Percentiles rank a stretch among this genome's conserved stretches.
These are phyloP conservation scores for Propithecus perrieri DNA, from an alignment of 2,797 vertebrate genomes.

Conservation along the genomic window DNA sequence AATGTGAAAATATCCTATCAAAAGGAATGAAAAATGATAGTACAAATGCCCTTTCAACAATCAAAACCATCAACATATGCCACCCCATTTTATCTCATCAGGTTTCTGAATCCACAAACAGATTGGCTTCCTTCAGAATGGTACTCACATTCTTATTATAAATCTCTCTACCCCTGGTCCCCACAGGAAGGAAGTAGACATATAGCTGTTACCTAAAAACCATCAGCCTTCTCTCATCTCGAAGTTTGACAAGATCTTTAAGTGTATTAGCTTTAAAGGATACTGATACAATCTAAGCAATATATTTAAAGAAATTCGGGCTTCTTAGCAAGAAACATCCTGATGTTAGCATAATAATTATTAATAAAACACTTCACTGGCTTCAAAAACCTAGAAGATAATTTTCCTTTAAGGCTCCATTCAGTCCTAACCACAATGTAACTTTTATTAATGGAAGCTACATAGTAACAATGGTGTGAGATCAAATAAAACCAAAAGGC, in stretches of 20 bases:
- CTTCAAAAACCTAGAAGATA: constrained; percentile 45
- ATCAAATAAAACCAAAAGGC: constrained; percentile 81
- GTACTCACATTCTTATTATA: neutral
- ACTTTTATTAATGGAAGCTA: constrained; percentile 80
- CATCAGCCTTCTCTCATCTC: neutral
- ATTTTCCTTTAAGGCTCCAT: constrained; percentile 71
- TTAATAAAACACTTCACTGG: constrained; percentile 37
- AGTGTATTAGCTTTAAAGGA: constrained; percentile 25
- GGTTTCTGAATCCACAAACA: neutral
- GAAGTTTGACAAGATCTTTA: constrained; percentile 17
- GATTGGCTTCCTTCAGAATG: neutral
- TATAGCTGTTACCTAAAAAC: neutral
- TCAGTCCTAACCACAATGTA: constrained; percentile 72
- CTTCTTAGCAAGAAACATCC: constrained; percentile 31
- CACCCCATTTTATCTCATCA: neutral
- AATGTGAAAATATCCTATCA: neutral
- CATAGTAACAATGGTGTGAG: constrained; percentile 66
- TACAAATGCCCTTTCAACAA: neutral
- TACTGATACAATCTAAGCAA: neutral
- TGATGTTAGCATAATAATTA: neutral
- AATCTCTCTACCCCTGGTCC: neutral
- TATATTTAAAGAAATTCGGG: constrained; percentile 45
- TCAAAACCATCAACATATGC: neutral
- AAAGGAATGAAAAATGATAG: constrained; percentile 1
- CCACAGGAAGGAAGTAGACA: neutral